Evolutionary conservation across 2,888 invertebrate genomes (phyloP).

Genomic region (Phlogophora meticulosa): DNA sequence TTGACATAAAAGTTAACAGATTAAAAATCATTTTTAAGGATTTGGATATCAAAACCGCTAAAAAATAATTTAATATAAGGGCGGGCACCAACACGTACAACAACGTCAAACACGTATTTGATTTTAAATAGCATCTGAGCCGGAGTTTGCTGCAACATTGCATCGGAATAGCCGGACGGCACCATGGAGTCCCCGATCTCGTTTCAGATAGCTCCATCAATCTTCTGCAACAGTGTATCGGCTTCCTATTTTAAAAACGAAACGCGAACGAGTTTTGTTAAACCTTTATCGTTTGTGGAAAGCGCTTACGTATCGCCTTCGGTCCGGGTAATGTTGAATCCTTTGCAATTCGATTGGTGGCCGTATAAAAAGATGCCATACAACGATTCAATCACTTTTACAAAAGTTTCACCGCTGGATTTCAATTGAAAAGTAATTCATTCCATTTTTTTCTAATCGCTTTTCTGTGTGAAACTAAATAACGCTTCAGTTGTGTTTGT

Average conservation of each 20-base stretch:
- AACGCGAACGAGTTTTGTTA: conserved; percentile 71
- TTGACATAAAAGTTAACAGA: too few relatives aligned
- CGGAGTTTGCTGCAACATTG: conserved; percentile 73
- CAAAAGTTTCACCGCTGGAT: conserved; percentile 56
- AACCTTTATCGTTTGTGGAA: conserved; percentile 72
- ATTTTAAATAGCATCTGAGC: conserved; percentile 76
- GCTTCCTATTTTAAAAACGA: conserved; percentile 76
- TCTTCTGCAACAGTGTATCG: conserved; percentile 85
- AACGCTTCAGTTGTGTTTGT: conserved; percentile 41
- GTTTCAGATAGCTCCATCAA: conserved; percentile 88
- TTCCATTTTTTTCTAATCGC: conserved; percentile 55
- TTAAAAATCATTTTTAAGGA: too few relatives aligned
- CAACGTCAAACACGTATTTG: conserved; percentile 71
- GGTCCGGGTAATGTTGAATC: conserved; percentile 60
- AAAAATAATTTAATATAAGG: conserved; percentile 57
- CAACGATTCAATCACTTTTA: conserved; percentile 65
- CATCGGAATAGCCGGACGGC: conserved; percentile 68
- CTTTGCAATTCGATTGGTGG: conserved; percentile 63
- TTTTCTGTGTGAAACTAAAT: conserved; percentile 49
- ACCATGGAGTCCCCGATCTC: conserved; percentile 82
- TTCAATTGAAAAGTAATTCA: conserved; percentile 55
- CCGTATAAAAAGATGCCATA: conserved; percentile 62
- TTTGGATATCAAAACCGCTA: conserved; percentile 1
- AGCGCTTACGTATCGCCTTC: conserved; percentile 67
- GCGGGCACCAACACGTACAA: conserved; percentile 42